Evolutionary conservation across 2,888 invertebrate genomes (phyloP).

Genomic region (Aquatica leii): DNA sequence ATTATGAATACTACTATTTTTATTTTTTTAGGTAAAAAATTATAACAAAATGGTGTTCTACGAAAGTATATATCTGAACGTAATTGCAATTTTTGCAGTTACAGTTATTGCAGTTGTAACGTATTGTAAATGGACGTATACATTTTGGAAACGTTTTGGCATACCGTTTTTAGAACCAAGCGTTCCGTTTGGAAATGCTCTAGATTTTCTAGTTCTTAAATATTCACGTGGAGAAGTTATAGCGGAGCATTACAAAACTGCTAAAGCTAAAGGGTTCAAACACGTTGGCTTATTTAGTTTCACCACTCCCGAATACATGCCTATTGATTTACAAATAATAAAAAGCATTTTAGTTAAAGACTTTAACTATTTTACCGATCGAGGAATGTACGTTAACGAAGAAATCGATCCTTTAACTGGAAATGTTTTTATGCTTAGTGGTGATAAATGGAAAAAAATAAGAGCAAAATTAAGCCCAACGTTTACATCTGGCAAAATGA

Average conservation of each 20-base stretch:
- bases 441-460: no score
- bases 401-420: slow-evolving; percentile 61
- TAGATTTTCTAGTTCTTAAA: slow-evolving; percentile 15
- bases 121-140: slow-evolving; percentile 27
- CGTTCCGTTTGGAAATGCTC: slow-evolving; percentile 21
- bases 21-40: no score
- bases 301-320: slow-evolving; percentile 35
- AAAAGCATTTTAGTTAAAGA: slow-evolving; percentile 44
- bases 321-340: slow-evolving; percentile 45
- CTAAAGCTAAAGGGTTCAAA: slow-evolving; percentile 12
- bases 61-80: no score
- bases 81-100: no score
- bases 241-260: slow-evolving; percentile 18
- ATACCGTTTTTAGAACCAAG: slow-evolving; percentile 16
- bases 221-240: slow-evolving; percentile 14
- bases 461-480: no score
- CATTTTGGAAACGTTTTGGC: slow-evolving; percentile 23
- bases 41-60: no score
- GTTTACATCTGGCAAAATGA: no score
- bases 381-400: slow-evolving; percentile 38
- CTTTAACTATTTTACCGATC: slow-evolving; percentile 43
- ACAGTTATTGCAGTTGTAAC: background rate
- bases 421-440: slow-evolving; percentile 66
- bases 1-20: no score
- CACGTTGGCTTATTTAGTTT: slow-evolving; percentile 24